A percentile compares a stretch with the other conserved stretches of the same genome.
Conservation (phyloP, 2,888 invertebrate genomes). For the Caenorhabditis becei region DNA sequence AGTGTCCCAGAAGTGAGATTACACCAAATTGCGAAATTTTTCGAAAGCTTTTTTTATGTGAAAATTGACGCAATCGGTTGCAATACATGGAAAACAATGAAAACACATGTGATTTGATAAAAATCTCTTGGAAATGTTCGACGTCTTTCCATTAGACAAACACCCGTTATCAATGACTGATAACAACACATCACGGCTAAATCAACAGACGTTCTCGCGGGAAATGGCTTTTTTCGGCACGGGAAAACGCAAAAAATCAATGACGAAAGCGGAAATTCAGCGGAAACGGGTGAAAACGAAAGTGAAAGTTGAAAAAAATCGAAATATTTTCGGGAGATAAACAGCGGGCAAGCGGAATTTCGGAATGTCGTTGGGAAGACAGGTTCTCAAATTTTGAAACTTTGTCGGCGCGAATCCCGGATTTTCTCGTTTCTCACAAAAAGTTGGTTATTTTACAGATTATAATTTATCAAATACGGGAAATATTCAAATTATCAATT, state of each 20-base stretch:
- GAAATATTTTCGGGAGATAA: conserved; percentile 17
- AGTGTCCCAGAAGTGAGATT: conserved; percentile 5
- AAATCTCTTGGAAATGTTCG: too few relatives aligned
- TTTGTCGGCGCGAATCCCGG: conserved; percentile 1
- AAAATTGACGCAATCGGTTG: conserved; percentile 42
- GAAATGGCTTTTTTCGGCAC: not conserved
- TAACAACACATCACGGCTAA: not conserved
- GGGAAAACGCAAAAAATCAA: not conserved
- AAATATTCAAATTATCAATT: not conserved
- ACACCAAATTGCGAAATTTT: conserved; percentile 49
- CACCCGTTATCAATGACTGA: not conserved
- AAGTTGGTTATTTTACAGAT: conserved; percentile 19
- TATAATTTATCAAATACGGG: not conserved
- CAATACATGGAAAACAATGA: not conserved
- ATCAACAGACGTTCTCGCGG: conserved; percentile 4
- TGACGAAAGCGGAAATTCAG: not conserved
- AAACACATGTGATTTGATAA: not conserved
- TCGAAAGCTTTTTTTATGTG: not conserved
- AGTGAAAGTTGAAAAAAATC: conserved; percentile 16
- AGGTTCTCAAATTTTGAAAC: conserved; percentile 19
- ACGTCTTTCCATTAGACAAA: conserved; percentile 5
- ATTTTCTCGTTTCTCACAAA: not conserved
- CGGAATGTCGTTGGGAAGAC: conserved; percentile 29
- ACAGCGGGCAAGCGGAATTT: conserved; percentile 22
- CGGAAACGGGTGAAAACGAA: not conserved